These are phyloP conservation scores for Hippopotamus amphibius DNA, from an alignment of 2,113 vertebrate species.

Conservation along the genomic window DNA sequence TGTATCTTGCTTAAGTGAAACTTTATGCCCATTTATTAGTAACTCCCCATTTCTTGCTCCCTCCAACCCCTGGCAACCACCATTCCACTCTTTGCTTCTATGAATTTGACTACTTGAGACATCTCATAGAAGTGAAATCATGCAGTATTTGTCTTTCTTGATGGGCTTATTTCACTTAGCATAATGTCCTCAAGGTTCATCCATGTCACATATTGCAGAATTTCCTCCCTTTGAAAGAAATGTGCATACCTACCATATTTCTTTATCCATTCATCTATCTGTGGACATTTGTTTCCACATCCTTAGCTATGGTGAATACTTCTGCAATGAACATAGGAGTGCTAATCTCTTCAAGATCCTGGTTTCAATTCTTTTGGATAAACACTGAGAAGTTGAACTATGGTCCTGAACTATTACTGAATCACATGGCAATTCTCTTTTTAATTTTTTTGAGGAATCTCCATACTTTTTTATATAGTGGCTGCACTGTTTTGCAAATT, in stretches of 20 bases:
- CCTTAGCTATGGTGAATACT: no score
- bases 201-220: background rate
- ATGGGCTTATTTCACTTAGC: background rate
- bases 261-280: background rate
- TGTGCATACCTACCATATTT: background rate
- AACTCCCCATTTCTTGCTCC: background rate
- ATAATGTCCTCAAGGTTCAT: background rate
- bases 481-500: background rate
- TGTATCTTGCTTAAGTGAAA: background rate
- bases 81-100: background rate
- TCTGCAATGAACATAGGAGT: no score
- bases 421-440: background rate
- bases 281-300: background rate
- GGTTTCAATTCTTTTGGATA: background rate
- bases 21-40: background rate
- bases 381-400: background rate
- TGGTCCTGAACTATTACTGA: no score
- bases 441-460: background rate
- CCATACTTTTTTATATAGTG: background rate
- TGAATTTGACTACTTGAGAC: background rate
- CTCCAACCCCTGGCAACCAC: background rate
- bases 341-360: background rate
- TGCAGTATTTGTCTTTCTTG: background rate
- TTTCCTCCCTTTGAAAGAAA: background rate
- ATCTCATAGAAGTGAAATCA: background rate